Conservation (phyloP, 2,888 invertebrate genomes). For the Chloromyia formosa region DNA sequence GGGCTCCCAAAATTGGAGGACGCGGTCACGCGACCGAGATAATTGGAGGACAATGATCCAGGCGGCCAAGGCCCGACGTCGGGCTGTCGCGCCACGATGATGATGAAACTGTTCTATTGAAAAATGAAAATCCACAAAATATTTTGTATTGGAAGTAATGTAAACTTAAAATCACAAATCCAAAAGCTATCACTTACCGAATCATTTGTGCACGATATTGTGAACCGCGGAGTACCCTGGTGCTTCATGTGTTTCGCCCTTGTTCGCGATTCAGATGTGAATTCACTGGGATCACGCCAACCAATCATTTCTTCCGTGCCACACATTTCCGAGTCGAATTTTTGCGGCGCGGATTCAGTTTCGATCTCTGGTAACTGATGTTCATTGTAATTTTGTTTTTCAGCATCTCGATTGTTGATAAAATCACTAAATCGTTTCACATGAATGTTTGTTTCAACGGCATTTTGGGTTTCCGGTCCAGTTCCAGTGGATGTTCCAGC, state of each 20-base stretch:
- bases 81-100: too few relatives aligned
- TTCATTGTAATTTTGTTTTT: conserved; percentile 46
- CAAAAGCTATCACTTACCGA: too few relatives aligned
- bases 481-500: conserved; percentile 51
- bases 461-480: conserved; percentile 22
- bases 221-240: conserved; percentile 59
- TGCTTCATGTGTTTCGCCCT: conserved; percentile 44
- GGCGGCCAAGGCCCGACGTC: too few relatives aligned
- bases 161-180: too few relatives aligned
- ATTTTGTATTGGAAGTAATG: too few relatives aligned
- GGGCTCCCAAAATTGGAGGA: too few relatives aligned
- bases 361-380: conserved; percentile 53
- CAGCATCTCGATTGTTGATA: conserved; percentile 57
- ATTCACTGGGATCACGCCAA: conserved; percentile 73
- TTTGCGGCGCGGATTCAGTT: conserved; percentile 41
- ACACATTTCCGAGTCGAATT: conserved; percentile 45
- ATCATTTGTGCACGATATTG: conserved; percentile 58
- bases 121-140: too few relatives aligned
- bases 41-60: too few relatives aligned
- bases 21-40: too few relatives aligned
- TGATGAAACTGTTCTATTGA: too few relatives aligned
- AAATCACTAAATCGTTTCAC: conserved; percentile 61
- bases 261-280: conserved; percentile 53
- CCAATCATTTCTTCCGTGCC: conserved; percentile 72
- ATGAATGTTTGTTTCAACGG: conserved; percentile 26